These are phyloP conservation scores for Cyclura pinguis DNA, from an alignment of 2,797 vertebrate species.

Conservation along the genomic window DNA sequence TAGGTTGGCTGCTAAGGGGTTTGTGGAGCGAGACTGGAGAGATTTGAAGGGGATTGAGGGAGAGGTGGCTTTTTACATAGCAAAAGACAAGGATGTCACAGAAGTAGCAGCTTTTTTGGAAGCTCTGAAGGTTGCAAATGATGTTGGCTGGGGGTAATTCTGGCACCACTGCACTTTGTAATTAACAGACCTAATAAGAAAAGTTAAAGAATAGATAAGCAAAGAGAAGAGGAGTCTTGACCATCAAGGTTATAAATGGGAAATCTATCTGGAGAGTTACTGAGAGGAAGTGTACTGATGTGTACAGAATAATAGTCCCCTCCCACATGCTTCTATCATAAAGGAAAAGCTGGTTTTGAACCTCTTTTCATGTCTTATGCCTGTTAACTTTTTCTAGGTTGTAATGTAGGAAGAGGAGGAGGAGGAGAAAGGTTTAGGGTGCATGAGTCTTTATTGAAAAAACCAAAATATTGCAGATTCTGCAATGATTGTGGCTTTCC, in stretches of 20 bases:
- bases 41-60: background rate
- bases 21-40: background rate
- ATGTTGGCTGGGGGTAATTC: background rate
- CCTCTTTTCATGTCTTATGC: background rate
- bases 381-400: background rate
- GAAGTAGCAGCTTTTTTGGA: too few species aligned
- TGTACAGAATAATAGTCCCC: too few species aligned
- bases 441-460: background rate
- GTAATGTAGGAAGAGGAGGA: too few species aligned
- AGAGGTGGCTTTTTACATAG: too few species aligned
- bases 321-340: background rate
- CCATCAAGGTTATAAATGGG: background rate
- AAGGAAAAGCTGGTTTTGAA: background rate
- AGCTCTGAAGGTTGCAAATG: background rate
- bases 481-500: too few species aligned
- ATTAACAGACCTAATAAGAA: background rate
- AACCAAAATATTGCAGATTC: background rate
- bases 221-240: background rate
- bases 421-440: background rate
- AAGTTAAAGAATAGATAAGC: background rate
- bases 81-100: background rate
- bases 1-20: background rate
- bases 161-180: too few species aligned
- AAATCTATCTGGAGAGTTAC: background rate
- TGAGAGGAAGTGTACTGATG: background rate